Base-by-base conservation (phyloP, 2,888 invertebrate genomes). In the Agrotis segetum region DNA sequence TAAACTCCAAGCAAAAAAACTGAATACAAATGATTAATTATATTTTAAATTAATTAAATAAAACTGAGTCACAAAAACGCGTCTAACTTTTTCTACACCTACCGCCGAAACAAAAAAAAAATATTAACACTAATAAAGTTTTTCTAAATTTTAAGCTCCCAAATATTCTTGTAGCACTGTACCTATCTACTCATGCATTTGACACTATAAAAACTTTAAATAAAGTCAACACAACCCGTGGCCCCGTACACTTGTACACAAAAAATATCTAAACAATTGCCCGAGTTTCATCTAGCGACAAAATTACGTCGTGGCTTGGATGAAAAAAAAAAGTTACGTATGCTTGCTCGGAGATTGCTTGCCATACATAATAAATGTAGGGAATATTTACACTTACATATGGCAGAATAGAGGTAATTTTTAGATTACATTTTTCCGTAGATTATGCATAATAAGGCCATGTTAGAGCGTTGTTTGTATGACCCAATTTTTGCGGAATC, bases 311-410 rank as follows among this genome's bases (percentile, higher is more conserved):
- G 63, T 44, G 70, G 82, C 53, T 47, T 52, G 3, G 47, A n/a
- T 62, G 46, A 62, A 76, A 79, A 82, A 63, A 71, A 61, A 75
- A 70, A 24, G 68, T 21, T 67, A 68, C 66, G 49, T 47, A 82
- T 56, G 65, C 69, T 60, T 19, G 63, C 70, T 72, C 50, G 68
- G 56, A 82, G 79, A 74, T 84, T 83, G 85, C 79, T 84, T 65
- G 52, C 74, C 69, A 79, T 79, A 77, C 70, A 77, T 83, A 81
- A 77, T 74, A 81, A 74, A 83, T 68, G 76, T 53, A 21, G 24
- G 19, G 53, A 24, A 73, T 70, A 80, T 80, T 66, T 71, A 72
- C 72, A 81, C 74, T 69, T 58, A 73, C 59, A 59, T 67, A 53
- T 67, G 63, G 64, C 67, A 65, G 53, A 81, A 69, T 74, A 77